Conservation (phyloP, 2,113 vertebrate species). For the Actenoides lindsayi region DNA sequence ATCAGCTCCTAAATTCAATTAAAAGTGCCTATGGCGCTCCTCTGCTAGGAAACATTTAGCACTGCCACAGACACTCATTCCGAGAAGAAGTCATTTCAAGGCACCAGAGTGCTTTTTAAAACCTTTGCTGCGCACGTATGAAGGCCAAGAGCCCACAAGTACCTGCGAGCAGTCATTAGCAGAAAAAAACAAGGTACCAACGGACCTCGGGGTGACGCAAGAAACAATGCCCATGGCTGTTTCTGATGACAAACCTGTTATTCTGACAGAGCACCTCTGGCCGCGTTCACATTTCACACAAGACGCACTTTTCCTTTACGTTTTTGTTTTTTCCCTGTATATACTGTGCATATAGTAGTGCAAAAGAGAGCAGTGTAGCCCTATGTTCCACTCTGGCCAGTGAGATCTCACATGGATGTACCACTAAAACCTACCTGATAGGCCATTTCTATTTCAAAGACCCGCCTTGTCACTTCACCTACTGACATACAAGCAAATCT, state of each 20-base stretch:
- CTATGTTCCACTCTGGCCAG: not conserved
- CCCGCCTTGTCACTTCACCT: not conserved
- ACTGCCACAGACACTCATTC: conserved; percentile 37
- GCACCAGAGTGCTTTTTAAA: conserved; percentile 21
- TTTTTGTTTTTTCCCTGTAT: not conserved
- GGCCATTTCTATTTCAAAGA: not conserved
- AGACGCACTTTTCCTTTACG: not conserved
- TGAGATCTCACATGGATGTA: not conserved
- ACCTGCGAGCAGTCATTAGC: not conserved
- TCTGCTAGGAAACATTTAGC: conserved; percentile 55
- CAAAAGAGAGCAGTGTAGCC: not conserved
- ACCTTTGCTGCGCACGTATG: not conserved
- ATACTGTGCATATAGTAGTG: not conserved
- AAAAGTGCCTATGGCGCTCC: conserved; percentile 38
- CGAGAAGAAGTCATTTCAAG: conserved; percentile 43
- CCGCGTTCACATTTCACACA: not conserved
- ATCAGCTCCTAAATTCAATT: conserved; percentile 43
- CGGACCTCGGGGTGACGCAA: not conserved
- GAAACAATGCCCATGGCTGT: not conserved
- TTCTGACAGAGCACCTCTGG: not conserved
- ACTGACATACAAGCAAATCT: not conserved
- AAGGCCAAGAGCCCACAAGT: not conserved
- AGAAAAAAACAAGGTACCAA: not conserved
- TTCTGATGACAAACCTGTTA: not conserved
- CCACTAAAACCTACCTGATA: not conserved